phyloP scores from a whole-genome alignment of 2,113 vertebrate species.

The Ursus arctos region DNA sequence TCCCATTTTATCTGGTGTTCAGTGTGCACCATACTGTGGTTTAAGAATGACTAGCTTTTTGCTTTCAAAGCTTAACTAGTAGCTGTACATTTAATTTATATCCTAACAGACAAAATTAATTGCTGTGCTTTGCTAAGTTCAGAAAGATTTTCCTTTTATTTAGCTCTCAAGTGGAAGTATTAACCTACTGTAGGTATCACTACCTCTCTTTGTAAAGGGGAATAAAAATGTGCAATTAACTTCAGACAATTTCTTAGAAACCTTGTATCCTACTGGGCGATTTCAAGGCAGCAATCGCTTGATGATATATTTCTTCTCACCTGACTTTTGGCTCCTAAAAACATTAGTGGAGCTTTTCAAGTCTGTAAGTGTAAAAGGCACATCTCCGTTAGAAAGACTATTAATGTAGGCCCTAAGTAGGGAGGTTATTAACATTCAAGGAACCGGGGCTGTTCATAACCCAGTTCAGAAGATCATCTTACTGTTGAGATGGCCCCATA shows the following conservation, averaged over 20 bases:
- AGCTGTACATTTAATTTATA: constrained; percentile 65
- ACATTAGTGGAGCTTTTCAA: constrained; percentile 78
- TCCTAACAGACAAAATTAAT: constrained; percentile 78
- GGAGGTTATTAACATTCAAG: constrained; percentile 84
- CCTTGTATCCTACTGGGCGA: constrained; percentile 69
- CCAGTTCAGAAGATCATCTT: constrained; percentile 73
- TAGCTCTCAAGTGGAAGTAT: constrained; percentile 70
- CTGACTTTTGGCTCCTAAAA: constrained; percentile 77
- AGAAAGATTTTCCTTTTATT: constrained; percentile 76
- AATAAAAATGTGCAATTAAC: constrained; percentile 84
- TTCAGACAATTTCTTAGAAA: constrained; percentile 78
- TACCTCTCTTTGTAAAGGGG: constrained; percentile 44
- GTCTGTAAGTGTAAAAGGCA: constrained; percentile 79
- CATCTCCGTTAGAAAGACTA: constrained; percentile 72
- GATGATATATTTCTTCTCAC: constrained; percentile 78
- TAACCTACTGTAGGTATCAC: constrained; percentile 73
- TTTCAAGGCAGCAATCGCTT: constrained; percentile 73
- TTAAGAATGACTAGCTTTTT: constrained; percentile 46
- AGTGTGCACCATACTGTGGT: background rate
- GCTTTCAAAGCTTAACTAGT: constrained; percentile 67
- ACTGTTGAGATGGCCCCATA: constrained; percentile 71
- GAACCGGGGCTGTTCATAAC: constrained; percentile 72
- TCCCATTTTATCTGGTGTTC: constrained; percentile 1
- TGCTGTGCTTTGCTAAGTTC: constrained; percentile 78
- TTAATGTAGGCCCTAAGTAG: constrained; percentile 75